A percentile compares a stretch with the other conserved stretches of the same genome.
Conservation (phyloP, 2,888 invertebrate species). For the Autographa gamma region DNA sequence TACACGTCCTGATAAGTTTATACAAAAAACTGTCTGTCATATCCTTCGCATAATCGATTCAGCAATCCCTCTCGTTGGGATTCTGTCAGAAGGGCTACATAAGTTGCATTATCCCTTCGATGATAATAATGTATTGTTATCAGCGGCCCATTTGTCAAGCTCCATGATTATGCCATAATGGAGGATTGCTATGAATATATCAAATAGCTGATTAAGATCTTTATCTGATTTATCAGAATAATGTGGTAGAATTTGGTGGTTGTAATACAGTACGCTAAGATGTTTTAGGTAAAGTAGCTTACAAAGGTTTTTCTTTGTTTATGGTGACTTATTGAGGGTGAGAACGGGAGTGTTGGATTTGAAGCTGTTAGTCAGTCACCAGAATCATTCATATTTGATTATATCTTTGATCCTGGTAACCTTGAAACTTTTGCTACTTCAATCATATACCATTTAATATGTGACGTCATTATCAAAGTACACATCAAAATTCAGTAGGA, state of each 20-base stretch:
- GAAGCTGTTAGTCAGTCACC: no score
- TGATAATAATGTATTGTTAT: slow-evolving; percentile 4
- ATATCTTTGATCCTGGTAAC: no score
- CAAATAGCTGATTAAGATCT: background rate
- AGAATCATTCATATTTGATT: no score
- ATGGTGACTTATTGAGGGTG: no score
- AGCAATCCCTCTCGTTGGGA: background rate
- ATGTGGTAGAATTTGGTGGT: background rate
- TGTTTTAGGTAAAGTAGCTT: no score
- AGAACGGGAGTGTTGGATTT: no score
- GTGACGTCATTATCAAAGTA: no score
- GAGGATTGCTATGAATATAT: slow-evolving; percentile 1
- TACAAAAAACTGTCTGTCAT: background rate
- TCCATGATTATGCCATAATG: background rate
- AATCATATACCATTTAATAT: no score
- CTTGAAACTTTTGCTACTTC: no score
- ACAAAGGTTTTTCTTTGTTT: no score
- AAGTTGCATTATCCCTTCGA: slow-evolving; percentile 2
- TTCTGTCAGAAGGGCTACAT: background rate
- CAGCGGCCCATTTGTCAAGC: background rate
- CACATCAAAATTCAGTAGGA: no score
- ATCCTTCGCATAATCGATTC: background rate
- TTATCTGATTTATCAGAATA: background rate
- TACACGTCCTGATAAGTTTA: background rate
- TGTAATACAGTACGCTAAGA: background rate